These are phyloP conservation scores for Lysandra coridon DNA, from an alignment of 2,888 invertebrate genomes.

Conservation along the genomic window DNA sequence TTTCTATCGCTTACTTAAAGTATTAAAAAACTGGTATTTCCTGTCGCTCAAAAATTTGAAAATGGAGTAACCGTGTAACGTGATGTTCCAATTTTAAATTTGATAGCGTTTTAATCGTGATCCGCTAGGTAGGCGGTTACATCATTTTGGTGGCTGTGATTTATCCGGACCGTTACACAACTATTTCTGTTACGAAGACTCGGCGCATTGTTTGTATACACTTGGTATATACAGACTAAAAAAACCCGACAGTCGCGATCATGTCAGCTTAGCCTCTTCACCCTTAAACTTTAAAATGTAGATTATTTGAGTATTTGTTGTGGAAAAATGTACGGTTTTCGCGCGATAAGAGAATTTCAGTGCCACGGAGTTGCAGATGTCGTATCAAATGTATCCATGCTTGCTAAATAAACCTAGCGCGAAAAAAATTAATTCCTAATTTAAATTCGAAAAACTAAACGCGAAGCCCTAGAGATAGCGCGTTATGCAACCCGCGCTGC, in stretches of 20 bases:
- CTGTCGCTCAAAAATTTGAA: background rate
- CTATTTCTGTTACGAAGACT: slow-evolving; percentile 15
- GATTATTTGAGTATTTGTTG: background rate
- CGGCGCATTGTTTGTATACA: background rate
- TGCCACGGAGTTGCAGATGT: background rate
- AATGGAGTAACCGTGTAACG: slow-evolving; percentile 8
- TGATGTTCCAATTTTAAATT: slow-evolving; percentile 20
- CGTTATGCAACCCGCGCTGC: background rate
- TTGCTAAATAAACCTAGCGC: background rate
- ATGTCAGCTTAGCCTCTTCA: background rate
- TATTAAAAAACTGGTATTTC: background rate
- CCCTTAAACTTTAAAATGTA: background rate
- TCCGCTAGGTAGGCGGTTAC: slow-evolving; percentile 23
- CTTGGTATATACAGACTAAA: background rate
- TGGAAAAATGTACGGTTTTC: background rate
- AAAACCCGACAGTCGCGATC: background rate
- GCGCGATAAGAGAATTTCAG: background rate
- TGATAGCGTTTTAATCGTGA: slow-evolving; percentile 16
- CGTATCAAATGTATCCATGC: no score
- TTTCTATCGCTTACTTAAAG: no score
- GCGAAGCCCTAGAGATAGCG: background rate
- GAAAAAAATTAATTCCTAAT: background rate
- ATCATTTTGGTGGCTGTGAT: slow-evolving; percentile 9
- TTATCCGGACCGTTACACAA: slow-evolving; percentile 5
- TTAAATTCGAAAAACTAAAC: background rate